Evolutionary conservation across 2,113 vertebrate genomes (phyloP).

Genomic region (Phainopepla nitens): DNA sequence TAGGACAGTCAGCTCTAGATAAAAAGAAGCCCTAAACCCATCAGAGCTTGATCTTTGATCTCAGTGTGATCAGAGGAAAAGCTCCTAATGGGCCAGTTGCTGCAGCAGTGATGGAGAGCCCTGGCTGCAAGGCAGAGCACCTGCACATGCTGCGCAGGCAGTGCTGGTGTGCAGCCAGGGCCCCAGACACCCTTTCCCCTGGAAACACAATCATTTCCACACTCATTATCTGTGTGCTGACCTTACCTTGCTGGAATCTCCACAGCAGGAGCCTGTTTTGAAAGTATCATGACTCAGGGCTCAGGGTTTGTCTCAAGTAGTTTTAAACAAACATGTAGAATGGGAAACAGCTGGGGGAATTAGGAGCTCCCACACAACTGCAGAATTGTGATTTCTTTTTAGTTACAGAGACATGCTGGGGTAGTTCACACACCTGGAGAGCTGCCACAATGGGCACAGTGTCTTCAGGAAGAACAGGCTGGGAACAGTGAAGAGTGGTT

Average conservation of each 20-base stretch:
- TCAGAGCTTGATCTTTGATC: slow-evolving; percentile 1
- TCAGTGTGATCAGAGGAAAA: background rate
- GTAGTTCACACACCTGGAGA: background rate
- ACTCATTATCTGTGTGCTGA: background rate
- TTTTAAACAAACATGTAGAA: background rate
- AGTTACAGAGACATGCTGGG: background rate
- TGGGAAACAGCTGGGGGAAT: background rate
- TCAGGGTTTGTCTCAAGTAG: background rate
- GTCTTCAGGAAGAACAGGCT: background rate
- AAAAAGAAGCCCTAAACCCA: background rate
- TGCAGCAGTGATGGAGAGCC: background rate
- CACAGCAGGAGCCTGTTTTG: background rate
- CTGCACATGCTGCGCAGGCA: background rate
- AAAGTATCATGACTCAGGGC: background rate
- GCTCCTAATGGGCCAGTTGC: background rate
- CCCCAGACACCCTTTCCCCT: background rate
- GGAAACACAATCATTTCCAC: background rate
- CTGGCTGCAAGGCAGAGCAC: background rate
- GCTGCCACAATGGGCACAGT: background rate
- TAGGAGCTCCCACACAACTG: background rate
- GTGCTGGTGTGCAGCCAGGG: background rate
- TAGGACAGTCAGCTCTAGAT: background rate
- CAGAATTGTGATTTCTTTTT: background rate
- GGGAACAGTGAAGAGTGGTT: background rate
- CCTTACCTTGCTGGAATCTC: background rate